These are phyloP conservation scores for Allygus modestus DNA, from an alignment of 2,888 invertebrate species.

Conservation along the genomic window DNA sequence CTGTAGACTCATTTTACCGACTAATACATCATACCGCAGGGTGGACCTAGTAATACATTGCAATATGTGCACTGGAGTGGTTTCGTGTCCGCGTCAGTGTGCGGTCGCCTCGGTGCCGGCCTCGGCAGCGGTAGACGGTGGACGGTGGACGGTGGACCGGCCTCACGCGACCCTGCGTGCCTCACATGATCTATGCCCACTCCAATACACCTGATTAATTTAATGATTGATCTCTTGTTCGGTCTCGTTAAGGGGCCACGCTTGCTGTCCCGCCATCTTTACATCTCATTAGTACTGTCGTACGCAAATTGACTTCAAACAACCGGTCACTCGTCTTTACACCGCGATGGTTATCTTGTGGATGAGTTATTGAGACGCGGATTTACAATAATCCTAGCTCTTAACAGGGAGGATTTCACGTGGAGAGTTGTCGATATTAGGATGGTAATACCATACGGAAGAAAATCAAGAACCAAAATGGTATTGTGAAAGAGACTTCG, in stretches of 20 bases:
- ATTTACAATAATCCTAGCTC: background rate
- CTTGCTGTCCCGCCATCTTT: constrained; percentile 46
- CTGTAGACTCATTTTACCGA: too few relatives aligned
- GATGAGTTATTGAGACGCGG: constrained; percentile 41
- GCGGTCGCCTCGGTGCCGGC: too few relatives aligned
- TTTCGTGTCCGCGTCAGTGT: too few relatives aligned
- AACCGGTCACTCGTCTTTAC: constrained; percentile 24
- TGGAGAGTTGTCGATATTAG: too few relatives aligned
- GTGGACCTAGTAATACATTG: too few relatives aligned
- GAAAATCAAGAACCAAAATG: too few relatives aligned
- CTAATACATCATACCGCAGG: too few relatives aligned
- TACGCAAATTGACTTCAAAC: constrained; percentile 56
- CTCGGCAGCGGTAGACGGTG: too few relatives aligned
- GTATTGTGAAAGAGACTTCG: constrained; percentile 19
- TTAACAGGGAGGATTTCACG: background rate
- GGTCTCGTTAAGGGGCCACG: constrained; percentile 52
- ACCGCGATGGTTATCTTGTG: constrained; percentile 20
- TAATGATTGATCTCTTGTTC: constrained; percentile 55
- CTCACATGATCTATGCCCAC: constrained; percentile 20
- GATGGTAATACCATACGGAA: too few relatives aligned
- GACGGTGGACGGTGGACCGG: constrained; percentile 1
- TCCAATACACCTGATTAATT: constrained; percentile 54
- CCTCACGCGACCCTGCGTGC: constrained; percentile 24
- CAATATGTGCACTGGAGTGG: too few relatives aligned
- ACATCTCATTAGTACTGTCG: constrained; percentile 53